These are phyloP conservation scores for Phalera bucephala DNA, from an alignment of 2,888 invertebrate species.

Conservation along the genomic window DNA sequence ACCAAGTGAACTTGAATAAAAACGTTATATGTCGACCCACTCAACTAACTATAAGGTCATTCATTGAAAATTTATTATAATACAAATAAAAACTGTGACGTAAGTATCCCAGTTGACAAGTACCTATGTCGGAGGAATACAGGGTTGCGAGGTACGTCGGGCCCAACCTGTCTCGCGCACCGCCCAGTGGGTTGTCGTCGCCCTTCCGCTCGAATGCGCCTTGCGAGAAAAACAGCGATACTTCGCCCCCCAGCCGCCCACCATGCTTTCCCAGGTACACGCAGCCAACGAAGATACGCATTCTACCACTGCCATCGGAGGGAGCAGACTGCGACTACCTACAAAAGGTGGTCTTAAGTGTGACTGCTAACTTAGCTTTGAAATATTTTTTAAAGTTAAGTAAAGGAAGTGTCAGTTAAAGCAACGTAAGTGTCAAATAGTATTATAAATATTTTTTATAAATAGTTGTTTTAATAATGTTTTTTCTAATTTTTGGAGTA, in stretches of 20 bases:
- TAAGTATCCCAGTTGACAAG: conserved; percentile 44
- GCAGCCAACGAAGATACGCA: conserved; percentile 24
- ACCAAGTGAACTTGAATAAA: no score
- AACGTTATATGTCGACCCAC: no score
- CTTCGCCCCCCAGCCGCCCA: conserved; percentile 44
- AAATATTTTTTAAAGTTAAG: no score
- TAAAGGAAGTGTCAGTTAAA: no score
- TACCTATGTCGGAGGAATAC: conserved; percentile 25
- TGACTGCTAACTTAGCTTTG: no score
- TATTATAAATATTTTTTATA: no score
- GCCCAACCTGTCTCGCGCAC: conserved; percentile 49
- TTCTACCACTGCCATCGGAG: conserved; percentile 33
- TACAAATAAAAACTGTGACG: conserved; percentile 35
- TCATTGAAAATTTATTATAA: no score
- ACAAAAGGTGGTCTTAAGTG: conserved; percentile 1
- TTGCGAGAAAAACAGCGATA: conserved; percentile 35
- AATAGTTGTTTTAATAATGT: no score
- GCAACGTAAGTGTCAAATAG: no score
- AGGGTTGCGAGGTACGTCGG: conserved; percentile 26
- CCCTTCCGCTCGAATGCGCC: conserved; percentile 43
- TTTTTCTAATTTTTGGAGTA: no score
- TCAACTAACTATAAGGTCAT: no score
- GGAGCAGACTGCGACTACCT: conserved; percentile 21
- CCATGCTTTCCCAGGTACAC: conserved; percentile 29
- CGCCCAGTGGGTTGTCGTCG: conserved; percentile 38